Evolutionary conservation across 2,113 vertebrate genomes (phyloP).

Genomic region (Stomatorhinus ivindoensis): DNA sequence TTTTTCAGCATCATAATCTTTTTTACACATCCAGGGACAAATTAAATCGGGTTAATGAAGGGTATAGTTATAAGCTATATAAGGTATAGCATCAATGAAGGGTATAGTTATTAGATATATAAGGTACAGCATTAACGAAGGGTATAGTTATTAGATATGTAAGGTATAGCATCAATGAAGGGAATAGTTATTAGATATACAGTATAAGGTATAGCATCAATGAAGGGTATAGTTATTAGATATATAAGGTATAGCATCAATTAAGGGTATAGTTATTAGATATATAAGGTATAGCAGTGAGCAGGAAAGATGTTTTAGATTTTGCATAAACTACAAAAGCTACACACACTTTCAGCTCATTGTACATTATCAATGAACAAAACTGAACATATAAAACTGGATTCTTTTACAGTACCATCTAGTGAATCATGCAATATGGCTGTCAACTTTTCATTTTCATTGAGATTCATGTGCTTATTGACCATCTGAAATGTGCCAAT

Average conservation of each 20-base stretch:
- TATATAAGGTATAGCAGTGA: neutral
- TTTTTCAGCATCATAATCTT: neutral
- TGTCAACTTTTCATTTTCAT: neutral
- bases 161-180: too few species aligned
- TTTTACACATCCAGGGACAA: neutral
- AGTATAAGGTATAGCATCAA: too few species aligned
- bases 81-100: too few species aligned
- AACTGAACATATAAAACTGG: neutral
- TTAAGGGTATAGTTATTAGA: neutral
- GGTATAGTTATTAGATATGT: neutral
- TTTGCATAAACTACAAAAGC: neutral
- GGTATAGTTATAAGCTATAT: neutral
- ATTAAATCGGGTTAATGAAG: neutral
- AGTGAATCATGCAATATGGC: neutral
- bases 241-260: too few species aligned
- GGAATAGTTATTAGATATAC: neutral
- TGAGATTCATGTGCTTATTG: neutral
- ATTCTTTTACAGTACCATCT: neutral
- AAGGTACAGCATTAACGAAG: too few species aligned
- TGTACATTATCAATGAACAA: neutral
- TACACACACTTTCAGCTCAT: neutral
- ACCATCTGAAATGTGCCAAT: constrained; percentile 11
- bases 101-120: neutral
- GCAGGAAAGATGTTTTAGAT: neutral
- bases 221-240: neutral